These are phyloP conservation scores for Pampusana beccarii DNA, from an alignment of 2,113 vertebrate genomes.

Conservation along the genomic window DNA sequence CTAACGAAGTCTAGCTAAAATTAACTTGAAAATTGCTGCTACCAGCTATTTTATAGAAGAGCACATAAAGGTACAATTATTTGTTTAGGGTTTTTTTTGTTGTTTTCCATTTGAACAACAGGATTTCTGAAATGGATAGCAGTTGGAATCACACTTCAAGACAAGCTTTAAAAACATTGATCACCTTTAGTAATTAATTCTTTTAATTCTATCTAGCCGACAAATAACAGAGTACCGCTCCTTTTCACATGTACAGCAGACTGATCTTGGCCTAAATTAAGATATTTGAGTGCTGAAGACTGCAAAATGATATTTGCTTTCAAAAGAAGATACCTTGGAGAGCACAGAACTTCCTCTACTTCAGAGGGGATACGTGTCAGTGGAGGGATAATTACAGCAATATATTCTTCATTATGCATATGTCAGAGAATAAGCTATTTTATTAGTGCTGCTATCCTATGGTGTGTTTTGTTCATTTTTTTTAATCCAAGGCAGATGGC, in stretches of 20 bases:
- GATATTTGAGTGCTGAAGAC: background rate
- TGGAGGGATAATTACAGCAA: background rate
- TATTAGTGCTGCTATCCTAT: background rate
- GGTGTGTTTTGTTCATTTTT: rapidly evolving
- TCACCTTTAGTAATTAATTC: background rate
- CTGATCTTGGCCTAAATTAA: background rate
- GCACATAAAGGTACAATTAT: background rate
- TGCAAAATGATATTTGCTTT: background rate
- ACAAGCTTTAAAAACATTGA: background rate
- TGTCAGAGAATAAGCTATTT: background rate
- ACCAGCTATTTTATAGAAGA: background rate
- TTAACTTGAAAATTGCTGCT: background rate
- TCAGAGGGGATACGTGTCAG: background rate
- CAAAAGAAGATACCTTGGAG: background rate
- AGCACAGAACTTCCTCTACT: background rate
- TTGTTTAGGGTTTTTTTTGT: background rate
- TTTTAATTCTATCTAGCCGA: background rate
- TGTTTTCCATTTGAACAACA: background rate
- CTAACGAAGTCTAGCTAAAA: background rate
- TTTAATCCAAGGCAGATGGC: background rate
- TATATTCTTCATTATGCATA: background rate
- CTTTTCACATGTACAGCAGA: background rate
- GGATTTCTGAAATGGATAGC: background rate
- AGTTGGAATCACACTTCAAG: background rate
- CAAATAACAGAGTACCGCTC: background rate